Evolutionary conservation across 2,113 vertebrate genomes (phyloP).

Genomic region (Micromys minutus): DNA sequence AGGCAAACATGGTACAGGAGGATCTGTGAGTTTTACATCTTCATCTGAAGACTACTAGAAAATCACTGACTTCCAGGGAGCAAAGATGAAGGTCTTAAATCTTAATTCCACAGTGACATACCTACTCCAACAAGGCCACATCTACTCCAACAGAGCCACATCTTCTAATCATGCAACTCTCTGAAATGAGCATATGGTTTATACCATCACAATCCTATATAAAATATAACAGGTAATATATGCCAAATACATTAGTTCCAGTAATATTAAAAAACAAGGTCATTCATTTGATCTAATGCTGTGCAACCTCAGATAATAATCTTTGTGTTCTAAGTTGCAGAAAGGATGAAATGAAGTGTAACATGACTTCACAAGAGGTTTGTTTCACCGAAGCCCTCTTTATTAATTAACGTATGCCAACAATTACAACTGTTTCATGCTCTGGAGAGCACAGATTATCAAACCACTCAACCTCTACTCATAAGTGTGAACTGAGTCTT

Average conservation of each 20-base stretch:
- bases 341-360: neutral
- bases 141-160: no score
- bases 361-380: neutral
- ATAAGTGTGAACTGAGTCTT: neutral
- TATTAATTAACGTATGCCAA: neutral
- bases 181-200: no score
- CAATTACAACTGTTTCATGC: neutral
- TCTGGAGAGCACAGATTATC: neutral
- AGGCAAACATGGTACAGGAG: no score
- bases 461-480: neutral
- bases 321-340: neutral
- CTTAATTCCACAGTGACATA: no score
- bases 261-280: neutral
- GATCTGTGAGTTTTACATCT: no score
- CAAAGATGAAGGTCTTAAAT: no score
- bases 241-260: neutral
- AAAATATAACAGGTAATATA: neutral
- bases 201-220: no score
- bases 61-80: no score
- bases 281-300: neutral
- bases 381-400: neutral
- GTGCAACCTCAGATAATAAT: neutral
- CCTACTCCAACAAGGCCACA: no score
- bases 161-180: no score
- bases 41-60: no score